Evolutionary conservation across 2,113 vertebrate species (phyloP).

Genomic region (Psilopsiagon aurifrons): DNA sequence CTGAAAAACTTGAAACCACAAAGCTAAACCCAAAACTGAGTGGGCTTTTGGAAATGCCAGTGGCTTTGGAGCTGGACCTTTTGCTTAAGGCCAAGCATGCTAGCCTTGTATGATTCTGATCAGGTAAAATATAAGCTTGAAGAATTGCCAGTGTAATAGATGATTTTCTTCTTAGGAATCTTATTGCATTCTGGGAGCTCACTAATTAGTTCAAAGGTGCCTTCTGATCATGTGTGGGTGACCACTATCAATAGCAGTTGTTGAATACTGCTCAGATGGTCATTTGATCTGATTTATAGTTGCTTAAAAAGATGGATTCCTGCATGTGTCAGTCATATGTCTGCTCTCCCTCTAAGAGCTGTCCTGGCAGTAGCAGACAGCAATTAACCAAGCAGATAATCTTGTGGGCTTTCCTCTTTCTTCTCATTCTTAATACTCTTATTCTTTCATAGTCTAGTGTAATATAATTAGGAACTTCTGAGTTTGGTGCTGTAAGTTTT

Average conservation of each 20-base stretch:
- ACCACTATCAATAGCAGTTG: not conserved
- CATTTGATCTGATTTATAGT: not conserved
- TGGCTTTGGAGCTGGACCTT: not conserved
- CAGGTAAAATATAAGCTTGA: not conserved
- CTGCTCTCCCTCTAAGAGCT: not conserved
- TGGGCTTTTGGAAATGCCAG: not conserved
- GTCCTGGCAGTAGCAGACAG: not conserved
- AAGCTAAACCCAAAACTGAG: not conserved
- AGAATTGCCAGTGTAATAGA: not conserved
- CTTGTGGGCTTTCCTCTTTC: not conserved
- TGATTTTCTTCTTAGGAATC: not conserved
- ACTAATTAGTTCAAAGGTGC: not conserved
- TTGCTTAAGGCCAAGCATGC: not conserved
- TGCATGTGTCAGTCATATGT: not conserved
- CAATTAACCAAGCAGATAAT: not conserved
- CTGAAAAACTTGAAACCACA: not conserved
- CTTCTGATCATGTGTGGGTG: not conserved
- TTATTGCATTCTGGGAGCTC: not conserved
- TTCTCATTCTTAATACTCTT: not conserved
- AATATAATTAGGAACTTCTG: not conserved
- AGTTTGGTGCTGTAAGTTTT: not conserved
- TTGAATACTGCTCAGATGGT: not conserved
- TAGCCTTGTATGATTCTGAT: not conserved
- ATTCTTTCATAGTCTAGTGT: not conserved
- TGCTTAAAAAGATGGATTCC: not conserved